These are phyloP conservation scores for Cephus sareptanus DNA, from an alignment of 2,888 invertebrate genomes.

Conservation along the genomic window DNA sequence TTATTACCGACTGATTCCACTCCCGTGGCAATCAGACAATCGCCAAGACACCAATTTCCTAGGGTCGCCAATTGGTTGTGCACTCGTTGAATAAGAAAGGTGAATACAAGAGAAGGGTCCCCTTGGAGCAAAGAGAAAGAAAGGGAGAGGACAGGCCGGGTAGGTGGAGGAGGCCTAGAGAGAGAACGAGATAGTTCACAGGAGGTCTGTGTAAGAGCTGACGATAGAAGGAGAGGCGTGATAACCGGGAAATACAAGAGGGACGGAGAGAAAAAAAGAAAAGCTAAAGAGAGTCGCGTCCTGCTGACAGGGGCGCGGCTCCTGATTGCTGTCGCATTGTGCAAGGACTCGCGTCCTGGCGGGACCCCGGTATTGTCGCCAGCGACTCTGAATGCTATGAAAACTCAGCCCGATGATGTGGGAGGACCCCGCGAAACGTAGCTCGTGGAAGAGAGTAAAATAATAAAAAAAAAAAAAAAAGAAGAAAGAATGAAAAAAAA, in stretches of 20 bases:
- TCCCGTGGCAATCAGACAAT: neutral
- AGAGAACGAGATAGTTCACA: neutral
- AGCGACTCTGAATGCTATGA: constrained; percentile 37
- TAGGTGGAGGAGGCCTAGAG: constrained; percentile 33
- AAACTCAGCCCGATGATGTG: constrained; percentile 43
- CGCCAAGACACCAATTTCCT: neutral
- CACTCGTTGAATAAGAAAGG: neutral
- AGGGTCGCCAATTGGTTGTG: neutral
- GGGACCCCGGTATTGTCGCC: constrained; percentile 49
- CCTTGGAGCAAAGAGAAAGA: constrained; percentile 12
- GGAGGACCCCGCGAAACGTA: constrained; percentile 44
- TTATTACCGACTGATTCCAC: neutral
- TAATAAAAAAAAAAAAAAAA: neutral
- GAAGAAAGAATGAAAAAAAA: constrained; percentile 31
- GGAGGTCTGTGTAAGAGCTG: neutral
- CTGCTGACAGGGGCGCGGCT: constrained; percentile 63
- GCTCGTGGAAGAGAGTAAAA: constrained; percentile 7
- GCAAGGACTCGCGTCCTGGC: constrained; percentile 45
- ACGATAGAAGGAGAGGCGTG: neutral
- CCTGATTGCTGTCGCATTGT: constrained; percentile 66
- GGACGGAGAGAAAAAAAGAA: constrained; percentile 17
- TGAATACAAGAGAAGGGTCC: neutral
- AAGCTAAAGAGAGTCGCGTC: constrained; percentile 32
- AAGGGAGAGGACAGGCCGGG: constrained; percentile 27
- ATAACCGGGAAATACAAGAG: neutral